Base-by-base conservation (phyloP, 2,888 invertebrate species). In the Hypsopygia costalis region DNA sequence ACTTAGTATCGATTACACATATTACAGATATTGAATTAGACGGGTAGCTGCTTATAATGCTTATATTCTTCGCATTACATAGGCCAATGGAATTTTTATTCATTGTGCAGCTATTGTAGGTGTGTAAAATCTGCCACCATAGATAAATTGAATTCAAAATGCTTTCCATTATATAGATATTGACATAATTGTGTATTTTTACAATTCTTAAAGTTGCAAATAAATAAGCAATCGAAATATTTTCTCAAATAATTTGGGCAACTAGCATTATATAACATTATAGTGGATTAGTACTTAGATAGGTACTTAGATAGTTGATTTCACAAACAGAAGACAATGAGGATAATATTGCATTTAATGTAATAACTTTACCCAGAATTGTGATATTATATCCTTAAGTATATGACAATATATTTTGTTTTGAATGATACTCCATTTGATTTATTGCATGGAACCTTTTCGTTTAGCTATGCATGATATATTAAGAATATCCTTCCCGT, bases 321-420 rank as follows among this genome's bases (percentile, higher is more conserved):
- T 56, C 46, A 46, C 51, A 50, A 40, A 16, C 16, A 54, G 54
- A 56, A 64, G 56, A 50, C 50, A 51, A 55, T 58, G 6, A 39
- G 33, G 36, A 37, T 62, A 55, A 59, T 57, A 57, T 59, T 76
- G 80, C 78, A 80, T 80, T 81, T 79, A 74, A 62, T 64, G 59
- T 70, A 62, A 68, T 65, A 45, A 58, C 46, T 62, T 58, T 62
- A 62, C 59, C 62, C 58, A 60, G 56, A 62, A 73, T 73, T 76
- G 76, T 79, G 76, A 78, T 79, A 78, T 63, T 70, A 59, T 67
- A 56, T 58, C 52, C 56, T 31, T 69, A 71, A 68, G 62, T 60
- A 51, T 71, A 69, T 56, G 51, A 50, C 58, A 65, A 53, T 58
- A 55, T 63, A 59, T 56, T 52, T 57, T 44, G 40, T 46, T 47